phyloP scores from a whole-genome alignment of 2,113 vertebrate species.

The Anser brachyrhynchus region DNA sequence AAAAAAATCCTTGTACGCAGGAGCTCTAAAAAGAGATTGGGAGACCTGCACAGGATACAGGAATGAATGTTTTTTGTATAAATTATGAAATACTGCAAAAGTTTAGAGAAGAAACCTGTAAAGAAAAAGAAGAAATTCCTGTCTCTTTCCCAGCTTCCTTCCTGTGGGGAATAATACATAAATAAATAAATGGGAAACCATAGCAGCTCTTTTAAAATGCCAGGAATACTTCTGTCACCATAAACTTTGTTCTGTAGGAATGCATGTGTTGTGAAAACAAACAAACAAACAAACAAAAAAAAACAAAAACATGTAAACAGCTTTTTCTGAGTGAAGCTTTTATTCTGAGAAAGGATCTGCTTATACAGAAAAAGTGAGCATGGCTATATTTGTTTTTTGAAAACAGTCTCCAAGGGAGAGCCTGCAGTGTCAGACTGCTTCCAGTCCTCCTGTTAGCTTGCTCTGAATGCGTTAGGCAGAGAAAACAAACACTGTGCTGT shows the following conservation, averaged over 20 bases:
- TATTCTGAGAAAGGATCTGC: not conserved
- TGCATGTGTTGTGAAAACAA: not conserved
- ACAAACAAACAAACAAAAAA: too few species aligned
- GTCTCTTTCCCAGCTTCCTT: not conserved
- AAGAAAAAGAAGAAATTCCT: not conserved
- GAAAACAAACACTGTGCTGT: not conserved
- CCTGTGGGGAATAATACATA: not conserved
- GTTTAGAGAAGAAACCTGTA: not conserved
- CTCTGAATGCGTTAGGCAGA: fast-evolving
- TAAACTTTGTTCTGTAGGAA: not conserved
- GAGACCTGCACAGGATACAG: not conserved
- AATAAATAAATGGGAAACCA: not conserved
- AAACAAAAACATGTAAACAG: not conserved
- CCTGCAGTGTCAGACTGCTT: not conserved
- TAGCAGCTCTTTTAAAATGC: not conserved
- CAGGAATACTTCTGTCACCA: not conserved
- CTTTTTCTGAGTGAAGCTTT: not conserved
- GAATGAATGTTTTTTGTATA: not conserved
- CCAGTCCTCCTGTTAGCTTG: not conserved
- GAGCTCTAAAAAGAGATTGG: not conserved
- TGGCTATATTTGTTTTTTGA: not conserved
- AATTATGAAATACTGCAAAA: not conserved
- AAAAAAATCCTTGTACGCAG: not conserved
- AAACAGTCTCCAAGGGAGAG: not conserved
- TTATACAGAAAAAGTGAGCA: not conserved